Percentiles rank a stretch among this genome's conserved stretches.
Conservation (phyloP, 2,888 invertebrate genomes). For the Vannuccia rotundouncinata region DNA sequence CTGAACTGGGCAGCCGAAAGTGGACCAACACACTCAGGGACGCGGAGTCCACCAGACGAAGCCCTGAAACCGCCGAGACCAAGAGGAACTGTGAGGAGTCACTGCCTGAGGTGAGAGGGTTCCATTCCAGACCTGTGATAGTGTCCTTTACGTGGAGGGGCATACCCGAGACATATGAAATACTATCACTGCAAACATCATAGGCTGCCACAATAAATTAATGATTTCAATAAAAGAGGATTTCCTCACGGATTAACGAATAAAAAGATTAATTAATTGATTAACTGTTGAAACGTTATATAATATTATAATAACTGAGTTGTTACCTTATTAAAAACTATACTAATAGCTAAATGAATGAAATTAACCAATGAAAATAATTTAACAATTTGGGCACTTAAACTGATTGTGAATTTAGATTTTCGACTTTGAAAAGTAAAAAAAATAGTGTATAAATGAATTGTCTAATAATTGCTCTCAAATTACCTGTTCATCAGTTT, state of each 20-base stretch:
- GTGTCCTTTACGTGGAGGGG: slow-evolving; percentile 46
- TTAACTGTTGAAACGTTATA: too few species aligned
- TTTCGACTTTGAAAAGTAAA: not conserved
- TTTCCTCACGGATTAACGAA: too few species aligned
- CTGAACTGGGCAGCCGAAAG: slow-evolving; percentile 53
- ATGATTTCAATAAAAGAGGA: too few species aligned
- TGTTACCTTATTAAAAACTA: not conserved
- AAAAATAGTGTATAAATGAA: too few species aligned
- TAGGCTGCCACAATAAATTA: too few species aligned
- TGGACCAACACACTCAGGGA: slow-evolving; percentile 48
- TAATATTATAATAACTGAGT: too few species aligned
- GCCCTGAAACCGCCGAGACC: slow-evolving; percentile 47
- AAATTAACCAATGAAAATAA: not conserved
- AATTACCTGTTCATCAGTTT: slow-evolving; percentile 10
- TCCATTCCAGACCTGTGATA: slow-evolving; percentile 56
- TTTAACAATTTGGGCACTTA: too few species aligned
- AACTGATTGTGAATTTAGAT: not conserved
- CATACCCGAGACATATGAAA: too few species aligned
- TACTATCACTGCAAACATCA: too few species aligned
- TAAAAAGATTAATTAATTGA: too few species aligned
- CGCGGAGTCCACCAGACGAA: slow-evolving; percentile 49
- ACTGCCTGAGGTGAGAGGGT: slow-evolving; percentile 46
- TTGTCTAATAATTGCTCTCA: not conserved
- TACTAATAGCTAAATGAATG: not conserved
- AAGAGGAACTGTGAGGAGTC: slow-evolving; percentile 54